A percentile compares a stretch with the other conserved stretches of the same genome.
Conservation (phyloP, 2,888 invertebrate genomes). For the Anoncus sp. region DNA sequence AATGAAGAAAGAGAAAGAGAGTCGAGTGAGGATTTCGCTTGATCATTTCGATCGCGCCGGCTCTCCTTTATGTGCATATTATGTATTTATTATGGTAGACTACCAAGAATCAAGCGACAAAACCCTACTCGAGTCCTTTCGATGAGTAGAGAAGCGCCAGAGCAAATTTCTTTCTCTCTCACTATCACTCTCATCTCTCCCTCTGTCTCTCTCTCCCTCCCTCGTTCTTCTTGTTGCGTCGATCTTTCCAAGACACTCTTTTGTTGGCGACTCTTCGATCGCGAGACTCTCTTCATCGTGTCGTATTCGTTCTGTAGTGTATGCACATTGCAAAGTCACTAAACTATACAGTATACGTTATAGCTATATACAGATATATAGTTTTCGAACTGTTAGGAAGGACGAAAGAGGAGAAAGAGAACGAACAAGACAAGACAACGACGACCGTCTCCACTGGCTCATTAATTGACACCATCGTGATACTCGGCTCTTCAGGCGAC, state of each 20-base stretch:
- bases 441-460: conserved; percentile 73
- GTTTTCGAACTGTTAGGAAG: conserved; percentile 13
- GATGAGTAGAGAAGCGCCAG: conserved; percentile 52
- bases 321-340: conserved; percentile 27
- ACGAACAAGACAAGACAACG: too few species aligned
- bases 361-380: neutral
- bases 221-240: conserved; percentile 28
- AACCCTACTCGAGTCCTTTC: conserved; percentile 74
- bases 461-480: conserved; percentile 82
- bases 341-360: conserved; percentile 9
- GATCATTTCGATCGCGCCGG: conserved; percentile 82
- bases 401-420: conserved; percentile 40
- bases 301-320: conserved; percentile 41
- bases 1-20: conserved; percentile 18
- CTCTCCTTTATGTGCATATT: conserved; percentile 82
- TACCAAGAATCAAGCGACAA: conserved; percentile 81
- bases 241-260: conserved; percentile 39
- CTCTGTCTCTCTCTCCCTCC: conserved; percentile 2
- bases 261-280: conserved; percentile 29
- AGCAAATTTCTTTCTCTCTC: conserved; percentile 12
- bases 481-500: conserved; percentile 76
- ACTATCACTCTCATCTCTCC: too few species aligned
- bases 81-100: conserved; percentile 82
- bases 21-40: conserved; percentile 74
- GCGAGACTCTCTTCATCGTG: conserved; percentile 31